Evolutionary conservation across 2,113 vertebrate genomes (phyloP).

Genomic region (Rattus norvegicus): GRCr8 NC_086029.1:39557001-39557500

Average conservation of each 20-base stretch:
- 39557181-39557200: constrained; percentile 38
- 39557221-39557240: constrained; percentile 65
- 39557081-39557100: background rate
- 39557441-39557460: background rate
- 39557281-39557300: constrained; percentile 65
- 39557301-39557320: constrained; percentile 59
- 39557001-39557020: background rate
- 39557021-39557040: background rate
- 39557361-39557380: constrained; percentile 60
- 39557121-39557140: background rate
- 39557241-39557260: constrained; percentile 45
- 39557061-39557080: background rate
- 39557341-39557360: constrained; percentile 72
- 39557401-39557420: constrained; percentile 51
- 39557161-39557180: constrained; percentile 29
- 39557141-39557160: constrained; percentile 32
- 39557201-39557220: constrained; percentile 12
- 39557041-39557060: background rate
- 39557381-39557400: constrained; percentile 67
- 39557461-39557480: background rate
- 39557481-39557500: background rate
- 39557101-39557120: constrained; percentile 34
- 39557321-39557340: constrained; percentile 66
- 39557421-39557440: constrained; percentile 33
- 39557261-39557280: constrained; percentile 69